phyloP scores from a whole-genome alignment of 2,888 invertebrate genomes.

The Nemoura dubitans region DNA sequence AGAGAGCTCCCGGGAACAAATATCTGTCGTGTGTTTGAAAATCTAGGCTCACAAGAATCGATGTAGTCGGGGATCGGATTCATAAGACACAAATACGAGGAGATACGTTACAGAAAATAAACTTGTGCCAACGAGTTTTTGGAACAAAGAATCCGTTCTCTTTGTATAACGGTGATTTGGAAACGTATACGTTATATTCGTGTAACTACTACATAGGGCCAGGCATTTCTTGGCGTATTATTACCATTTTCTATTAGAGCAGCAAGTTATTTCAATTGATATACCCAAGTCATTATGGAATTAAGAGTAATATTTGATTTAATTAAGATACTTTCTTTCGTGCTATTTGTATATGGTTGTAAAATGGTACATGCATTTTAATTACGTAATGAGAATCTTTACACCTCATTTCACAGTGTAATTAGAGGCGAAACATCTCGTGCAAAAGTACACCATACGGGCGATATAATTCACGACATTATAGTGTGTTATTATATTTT shows the following conservation, averaged over 20 bases:
- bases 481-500: not conserved
- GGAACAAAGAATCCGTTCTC: not conserved
- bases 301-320: not conserved
- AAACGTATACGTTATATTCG: too few species aligned
- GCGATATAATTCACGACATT: not conserved
- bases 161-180: not conserved
- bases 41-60: not conserved
- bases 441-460: not conserved
- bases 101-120: not conserved
- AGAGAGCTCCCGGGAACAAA: conserved; percentile 32
- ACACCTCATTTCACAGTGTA: conserved; percentile 28
- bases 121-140: not conserved
- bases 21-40: conserved; percentile 26
- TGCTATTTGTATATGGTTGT: not conserved
- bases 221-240: too few species aligned
- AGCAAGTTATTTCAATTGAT: not conserved
- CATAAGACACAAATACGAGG: not conserved
- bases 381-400: conserved; percentile 13
- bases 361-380: conserved; percentile 3
- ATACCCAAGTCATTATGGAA: not conserved
- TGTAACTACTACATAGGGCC: too few species aligned
- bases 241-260: not conserved
- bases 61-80: not conserved
- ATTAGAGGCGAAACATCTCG: conserved; percentile 2
- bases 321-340: conserved; percentile 21